Evolutionary conservation across 2,888 invertebrate genomes (phyloP).

Genomic region (Ormyrus pomaceus): DNA sequence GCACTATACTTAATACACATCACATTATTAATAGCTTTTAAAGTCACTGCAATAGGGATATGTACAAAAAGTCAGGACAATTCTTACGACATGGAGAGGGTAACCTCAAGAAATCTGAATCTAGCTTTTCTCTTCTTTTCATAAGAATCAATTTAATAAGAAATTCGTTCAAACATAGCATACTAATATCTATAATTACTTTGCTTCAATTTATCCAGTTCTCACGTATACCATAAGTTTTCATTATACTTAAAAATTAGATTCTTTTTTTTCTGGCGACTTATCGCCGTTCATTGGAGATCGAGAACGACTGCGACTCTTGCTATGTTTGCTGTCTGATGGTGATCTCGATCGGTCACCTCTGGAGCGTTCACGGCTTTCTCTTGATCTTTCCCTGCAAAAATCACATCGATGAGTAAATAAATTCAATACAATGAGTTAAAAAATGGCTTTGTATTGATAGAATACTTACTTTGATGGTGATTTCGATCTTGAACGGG

Average conservation of each 20-base stretch:
- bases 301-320: conserved; percentile 72
- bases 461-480: conserved; percentile 75
- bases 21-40: conserved; percentile 67
- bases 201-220: conserved; percentile 5
- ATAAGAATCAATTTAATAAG: conserved; percentile 40
- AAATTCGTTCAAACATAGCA: conserved; percentile 38
- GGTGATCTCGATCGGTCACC: conserved; percentile 73
- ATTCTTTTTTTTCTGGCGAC: conserved; percentile 70
- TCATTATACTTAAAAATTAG: conserved; percentile 2
- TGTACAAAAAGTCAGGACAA: conserved; percentile 74
- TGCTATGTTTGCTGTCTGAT: conserved; percentile 74
- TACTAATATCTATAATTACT: conserved; percentile 32
- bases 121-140: conserved; percentile 51
- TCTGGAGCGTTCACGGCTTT: conserved; percentile 73
- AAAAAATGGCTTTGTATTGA: not conserved
- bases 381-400: conserved; percentile 70
- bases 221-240: conserved; percentile 24
- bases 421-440: no score
- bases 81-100: conserved; percentile 65
- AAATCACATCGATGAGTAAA: not conserved
- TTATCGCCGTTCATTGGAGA: conserved; percentile 75
- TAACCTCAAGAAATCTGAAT: conserved; percentile 64
- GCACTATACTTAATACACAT: conserved; percentile 72
- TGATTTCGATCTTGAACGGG: conserved; percentile 79
- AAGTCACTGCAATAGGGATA: conserved; percentile 68